Base-by-base conservation (phyloP, 2,797 vertebrate genomes). In the Acanthornis magna region DNA sequence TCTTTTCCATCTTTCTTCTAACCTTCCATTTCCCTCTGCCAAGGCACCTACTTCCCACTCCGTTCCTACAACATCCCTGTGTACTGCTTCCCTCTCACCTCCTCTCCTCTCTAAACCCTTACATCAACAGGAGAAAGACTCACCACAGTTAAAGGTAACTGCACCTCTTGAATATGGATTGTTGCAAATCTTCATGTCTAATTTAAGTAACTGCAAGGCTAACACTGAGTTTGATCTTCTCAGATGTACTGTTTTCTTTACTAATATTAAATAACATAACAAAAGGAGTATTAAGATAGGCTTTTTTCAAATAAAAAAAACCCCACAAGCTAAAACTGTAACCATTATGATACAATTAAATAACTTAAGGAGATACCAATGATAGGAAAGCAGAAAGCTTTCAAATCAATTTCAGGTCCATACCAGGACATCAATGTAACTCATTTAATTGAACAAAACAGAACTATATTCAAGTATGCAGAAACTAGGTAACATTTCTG, bases 131-230 rank as follows among this genome's bases (percentile, higher is more conserved):
- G 98, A 98, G 93, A 97, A 97, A 97, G 98, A 97, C 89, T 98
- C 98, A 95, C 97, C 98, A 74, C 98, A 98, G 70, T 85, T 98
- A 92, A 99, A 99, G 99, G 99, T 99, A 99, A 99, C 94, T 88
- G 91, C 95, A 95, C 86, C 74, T 84, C 58, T 71, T 84, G 79
- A 84, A 85, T 94, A 93, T 96, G 96, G 62, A 66, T 78, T 95
- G 63, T 22, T 95, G 97, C 92, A 95, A 95, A 90, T 58, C 78
- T 93, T 85, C 6, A 2, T 60, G 11, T n/a, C 4, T 88, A 8
- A 45, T 45, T 51, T 77, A 62, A 93, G 38, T 82, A 91, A 95
- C 83, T 53, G 47, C 85, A 84, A 96, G 71, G 62, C 87, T 95
- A 95, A 96, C 77, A 65, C 51, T 5, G 10, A 85, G 63, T 91